These are phyloP conservation scores for Piezodorus guildinii DNA, from an alignment of 1,140 invertebrate species.

Conservation along the genomic window DNA sequence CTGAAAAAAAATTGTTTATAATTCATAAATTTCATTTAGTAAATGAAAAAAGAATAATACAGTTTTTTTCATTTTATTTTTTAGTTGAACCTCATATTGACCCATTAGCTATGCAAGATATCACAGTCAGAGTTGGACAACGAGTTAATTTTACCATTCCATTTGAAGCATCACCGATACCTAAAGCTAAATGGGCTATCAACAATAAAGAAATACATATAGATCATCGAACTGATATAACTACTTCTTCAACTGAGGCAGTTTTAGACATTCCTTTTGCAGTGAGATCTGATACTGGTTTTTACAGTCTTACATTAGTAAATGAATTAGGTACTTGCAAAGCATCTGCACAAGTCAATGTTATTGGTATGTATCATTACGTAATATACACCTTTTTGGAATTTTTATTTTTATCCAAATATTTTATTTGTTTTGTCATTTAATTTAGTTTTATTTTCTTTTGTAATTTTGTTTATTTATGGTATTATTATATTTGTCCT, in stretches of 20 bases:
- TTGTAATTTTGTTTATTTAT: too few species aligned
- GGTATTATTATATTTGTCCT: not conserved
- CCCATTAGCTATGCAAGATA: slow-evolving; percentile 66
- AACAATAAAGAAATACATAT: slow-evolving; percentile 61
- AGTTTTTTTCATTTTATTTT: slow-evolving; percentile 25
- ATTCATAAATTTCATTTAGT: too few species aligned
- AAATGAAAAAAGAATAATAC: too few species aligned
- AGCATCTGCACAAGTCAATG: slow-evolving; percentile 74
- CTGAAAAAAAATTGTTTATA: too few species aligned
- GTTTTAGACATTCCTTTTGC: slow-evolving; percentile 79
- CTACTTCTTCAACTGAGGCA: slow-evolving; percentile 59
- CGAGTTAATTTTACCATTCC: slow-evolving; percentile 80
- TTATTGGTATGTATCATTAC: slow-evolving; percentile 32
- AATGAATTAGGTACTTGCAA: slow-evolving; percentile 73
- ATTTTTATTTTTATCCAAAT: too few species aligned
- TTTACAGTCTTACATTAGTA: slow-evolving; percentile 70
- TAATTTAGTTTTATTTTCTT: too few species aligned
- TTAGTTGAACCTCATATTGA: slow-evolving; percentile 73
- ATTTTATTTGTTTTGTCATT: too few species aligned
- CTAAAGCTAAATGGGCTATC: slow-evolving; percentile 77
- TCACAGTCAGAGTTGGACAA: slow-evolving; percentile 80
- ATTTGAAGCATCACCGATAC: slow-evolving; percentile 71
- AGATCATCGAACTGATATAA: slow-evolving; percentile 54
- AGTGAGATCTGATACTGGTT: slow-evolving; percentile 65
- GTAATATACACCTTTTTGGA: not conserved